Evolutionary conservation across 1,140 invertebrate genomes (phyloP).

Genomic region (Tenebrio molitor): DNA sequence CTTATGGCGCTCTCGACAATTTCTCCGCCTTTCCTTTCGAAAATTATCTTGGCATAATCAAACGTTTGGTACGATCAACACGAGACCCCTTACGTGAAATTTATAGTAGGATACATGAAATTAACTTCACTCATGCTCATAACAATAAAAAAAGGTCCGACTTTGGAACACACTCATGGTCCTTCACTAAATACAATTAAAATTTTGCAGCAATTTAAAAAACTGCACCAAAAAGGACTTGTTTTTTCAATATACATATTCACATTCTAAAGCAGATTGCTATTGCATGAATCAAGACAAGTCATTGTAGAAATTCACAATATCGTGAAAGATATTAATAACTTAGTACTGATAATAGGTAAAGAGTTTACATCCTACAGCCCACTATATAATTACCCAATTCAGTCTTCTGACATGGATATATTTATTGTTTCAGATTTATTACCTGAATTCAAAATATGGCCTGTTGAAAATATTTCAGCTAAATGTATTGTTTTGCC

Average conservation of each 20-base stretch:
- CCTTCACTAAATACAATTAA: not conserved
- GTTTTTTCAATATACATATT: not conserved
- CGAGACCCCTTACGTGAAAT: constrained; percentile 44
- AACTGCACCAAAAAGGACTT: not conserved
- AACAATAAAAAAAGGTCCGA: not conserved
- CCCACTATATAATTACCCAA: not conserved
- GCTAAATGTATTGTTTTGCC: too few relatives aligned
- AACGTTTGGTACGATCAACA: constrained; percentile 32
- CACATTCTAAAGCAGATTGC: not conserved
- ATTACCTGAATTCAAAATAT: too few relatives aligned
- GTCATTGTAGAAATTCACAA: constrained; percentile 12
- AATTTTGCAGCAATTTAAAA: constrained; percentile 16
- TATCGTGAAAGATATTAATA: not conserved
- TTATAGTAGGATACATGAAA: not conserved
- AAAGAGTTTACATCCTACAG: not conserved
- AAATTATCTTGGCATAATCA: constrained; percentile 48
- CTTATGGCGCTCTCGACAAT: constrained; percentile 52
- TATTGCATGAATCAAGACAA: constrained; percentile 4
- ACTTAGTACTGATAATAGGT: not conserved
- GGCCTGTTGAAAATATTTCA: too few relatives aligned
- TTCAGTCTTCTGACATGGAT: not conserved
- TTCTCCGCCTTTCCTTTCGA: constrained; percentile 49
- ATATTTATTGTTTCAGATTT: too few relatives aligned
- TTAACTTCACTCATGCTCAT: not conserved
- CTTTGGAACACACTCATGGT: not conserved